These are phyloP conservation scores for Lycia hirtaria DNA, from an alignment of 2,888 invertebrate species.

Conservation along the genomic window DNA sequence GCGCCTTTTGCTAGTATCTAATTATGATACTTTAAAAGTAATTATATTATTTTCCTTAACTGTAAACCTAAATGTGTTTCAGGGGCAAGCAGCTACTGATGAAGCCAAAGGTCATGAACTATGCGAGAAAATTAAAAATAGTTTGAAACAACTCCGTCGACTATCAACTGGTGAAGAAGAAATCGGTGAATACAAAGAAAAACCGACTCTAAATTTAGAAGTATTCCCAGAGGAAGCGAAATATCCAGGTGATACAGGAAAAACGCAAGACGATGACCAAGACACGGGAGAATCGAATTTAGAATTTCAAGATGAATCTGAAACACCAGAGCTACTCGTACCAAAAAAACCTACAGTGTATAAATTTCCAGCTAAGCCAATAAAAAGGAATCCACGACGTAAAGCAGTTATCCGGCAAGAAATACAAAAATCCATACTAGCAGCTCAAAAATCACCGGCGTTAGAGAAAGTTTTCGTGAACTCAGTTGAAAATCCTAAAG, in stretches of 20 bases:
- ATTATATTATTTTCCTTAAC: no score
- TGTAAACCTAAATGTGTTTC: no score
- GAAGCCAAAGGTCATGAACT: background rate
- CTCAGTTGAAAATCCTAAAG: background rate
- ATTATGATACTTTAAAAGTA: no score
- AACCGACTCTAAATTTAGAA: background rate
- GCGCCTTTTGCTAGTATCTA: no score
- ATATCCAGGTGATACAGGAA: background rate
- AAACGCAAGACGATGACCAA: no score
- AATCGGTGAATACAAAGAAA: background rate
- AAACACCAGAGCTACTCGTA: background rate
- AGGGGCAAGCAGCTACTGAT: no score
- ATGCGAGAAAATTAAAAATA: background rate
- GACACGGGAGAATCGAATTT: background rate
- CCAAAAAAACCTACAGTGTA: background rate
- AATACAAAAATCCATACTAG: background rate
- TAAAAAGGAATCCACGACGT: slow-evolving; percentile 2
- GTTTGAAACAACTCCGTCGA: background rate
- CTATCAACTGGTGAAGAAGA: background rate
- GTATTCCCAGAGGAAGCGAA: background rate
- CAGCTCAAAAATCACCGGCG: background rate
- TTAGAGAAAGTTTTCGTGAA: background rate
- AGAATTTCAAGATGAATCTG: slow-evolving; percentile 2
- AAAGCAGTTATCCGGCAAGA: background rate
- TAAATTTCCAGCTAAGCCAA: background rate